phyloP scores from a whole-genome alignment of 1,140 invertebrate genomes.

The Stenopsyche tienmushanensis region DNA sequence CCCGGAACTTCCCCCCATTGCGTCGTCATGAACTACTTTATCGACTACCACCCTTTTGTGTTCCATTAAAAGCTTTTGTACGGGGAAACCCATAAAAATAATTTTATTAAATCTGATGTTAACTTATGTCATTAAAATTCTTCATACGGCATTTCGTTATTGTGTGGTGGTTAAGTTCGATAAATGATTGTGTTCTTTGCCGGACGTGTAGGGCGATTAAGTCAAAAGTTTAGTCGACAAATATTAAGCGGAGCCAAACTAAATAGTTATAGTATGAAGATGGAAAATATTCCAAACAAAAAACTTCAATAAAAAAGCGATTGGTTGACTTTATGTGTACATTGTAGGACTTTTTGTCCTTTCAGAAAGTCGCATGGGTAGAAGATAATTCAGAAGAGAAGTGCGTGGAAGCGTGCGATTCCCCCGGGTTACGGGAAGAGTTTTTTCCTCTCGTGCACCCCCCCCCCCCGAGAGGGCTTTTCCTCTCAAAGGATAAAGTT shows the following conservation, averaged over 20 bases:
- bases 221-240: neutral
- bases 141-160: no score
- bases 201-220: no score
- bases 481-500: constrained; percentile 17
- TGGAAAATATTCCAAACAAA: neutral
- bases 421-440: constrained; percentile 16
- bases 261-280: neutral
- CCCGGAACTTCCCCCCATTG: neutral
- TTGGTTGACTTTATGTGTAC: neutral
- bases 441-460: constrained; percentile 17
- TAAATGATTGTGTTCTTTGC: no score
- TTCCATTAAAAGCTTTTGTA: no score
- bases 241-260: neutral
- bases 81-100: no score
- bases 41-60: neutral
- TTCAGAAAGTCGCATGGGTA: neutral
- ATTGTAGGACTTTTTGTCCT: neutral
- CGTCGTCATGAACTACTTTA: neutral
- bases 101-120: no score
- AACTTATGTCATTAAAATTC: no score
- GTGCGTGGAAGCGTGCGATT: constrained; percentile 3
- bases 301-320: neutral
- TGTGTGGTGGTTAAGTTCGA: no score
- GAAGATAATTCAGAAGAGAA: constrained; percentile 4
- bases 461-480: neutral